phyloP scores from a whole-genome alignment of 2,113 vertebrate genomes.

The Vidua macroura region DNA sequence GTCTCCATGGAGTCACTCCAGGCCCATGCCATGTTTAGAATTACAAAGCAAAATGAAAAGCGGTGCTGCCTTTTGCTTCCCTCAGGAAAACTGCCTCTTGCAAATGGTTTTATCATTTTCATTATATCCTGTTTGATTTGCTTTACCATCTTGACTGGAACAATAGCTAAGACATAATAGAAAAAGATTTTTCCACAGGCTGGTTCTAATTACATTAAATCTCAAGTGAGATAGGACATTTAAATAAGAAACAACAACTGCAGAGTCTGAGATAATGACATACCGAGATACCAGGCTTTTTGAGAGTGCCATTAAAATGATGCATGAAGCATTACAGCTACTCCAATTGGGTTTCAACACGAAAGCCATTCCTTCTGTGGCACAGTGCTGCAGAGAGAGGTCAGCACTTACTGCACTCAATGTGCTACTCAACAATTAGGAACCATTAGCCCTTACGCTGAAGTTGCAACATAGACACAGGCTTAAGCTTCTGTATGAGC shows the following conservation, averaged over 20 bases:
- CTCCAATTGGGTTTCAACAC: neutral
- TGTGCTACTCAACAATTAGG: neutral
- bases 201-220: slow-evolving; percentile 61
- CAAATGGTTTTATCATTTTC: slow-evolving; percentile 51
- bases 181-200: slow-evolving; percentile 47
- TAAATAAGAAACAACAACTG: slow-evolving; percentile 63
- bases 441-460: neutral
- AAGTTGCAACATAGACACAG: neutral
- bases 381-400: neutral
- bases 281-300: neutral
- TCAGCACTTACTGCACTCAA: neutral
- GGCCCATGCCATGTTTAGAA: neutral
- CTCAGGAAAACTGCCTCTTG: slow-evolving; percentile 19
- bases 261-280: slow-evolving; percentile 37
- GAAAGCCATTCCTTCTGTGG: neutral
- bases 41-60: slow-evolving; percentile 8
- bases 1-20: neutral
- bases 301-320: slow-evolving; percentile 11
- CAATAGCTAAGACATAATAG: slow-evolving; percentile 48
- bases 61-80: slow-evolving; percentile 17
- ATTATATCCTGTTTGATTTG: slow-evolving; percentile 57
- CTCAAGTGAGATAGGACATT: slow-evolving; percentile 50
- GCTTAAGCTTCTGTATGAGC: neutral
- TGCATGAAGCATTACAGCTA: neutral
- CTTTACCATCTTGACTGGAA: slow-evolving; percentile 56